phyloP scores from a whole-genome alignment of 2,888 invertebrate genomes.

The Cheilosia soror region DNA sequence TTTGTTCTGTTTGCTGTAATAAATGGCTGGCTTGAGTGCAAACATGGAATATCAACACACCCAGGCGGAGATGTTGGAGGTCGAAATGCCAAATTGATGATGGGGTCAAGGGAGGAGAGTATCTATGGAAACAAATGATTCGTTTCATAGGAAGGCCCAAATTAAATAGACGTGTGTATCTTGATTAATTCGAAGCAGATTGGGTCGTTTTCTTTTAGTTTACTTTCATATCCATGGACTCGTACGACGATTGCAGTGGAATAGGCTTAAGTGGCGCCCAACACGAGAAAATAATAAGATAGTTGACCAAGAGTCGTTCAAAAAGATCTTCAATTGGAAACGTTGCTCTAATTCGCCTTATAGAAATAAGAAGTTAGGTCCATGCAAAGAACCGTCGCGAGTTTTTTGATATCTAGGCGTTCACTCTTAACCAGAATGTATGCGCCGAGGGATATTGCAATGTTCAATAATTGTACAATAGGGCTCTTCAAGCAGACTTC shows the following conservation, averaged over 20 bases:
- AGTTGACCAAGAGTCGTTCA: too few relatives aligned
- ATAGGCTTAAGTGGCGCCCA: not conserved
- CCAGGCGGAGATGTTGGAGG: not conserved
- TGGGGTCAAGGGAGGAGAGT: conserved; percentile 26
- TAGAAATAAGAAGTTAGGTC: too few relatives aligned
- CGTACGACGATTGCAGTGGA: not conserved
- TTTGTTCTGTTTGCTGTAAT: conserved; percentile 30
- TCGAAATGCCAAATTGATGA: conserved; percentile 1
- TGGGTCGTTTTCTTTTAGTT: conserved; percentile 27
- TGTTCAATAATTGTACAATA: too few relatives aligned
- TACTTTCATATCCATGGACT: not conserved
- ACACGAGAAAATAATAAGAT: too few relatives aligned
- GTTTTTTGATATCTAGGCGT: too few relatives aligned
- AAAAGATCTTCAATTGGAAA: too few relatives aligned
- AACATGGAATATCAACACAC: conserved; percentile 54
- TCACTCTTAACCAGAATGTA: too few relatives aligned
- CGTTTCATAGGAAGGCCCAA: conserved; percentile 37
- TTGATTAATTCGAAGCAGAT: conserved; percentile 55
- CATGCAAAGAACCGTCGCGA: too few relatives aligned
- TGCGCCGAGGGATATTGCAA: too few relatives aligned
- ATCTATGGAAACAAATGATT: conserved; percentile 29
- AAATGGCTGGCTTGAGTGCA: conserved; percentile 60
- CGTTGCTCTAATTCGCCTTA: too few relatives aligned
- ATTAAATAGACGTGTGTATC: conserved; percentile 50
- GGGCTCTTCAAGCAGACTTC: too few relatives aligned